These are phyloP conservation scores for Doryteuthis pealeii DNA, from an alignment of 1,140 invertebrate genomes.

Conservation along the genomic window DNA sequence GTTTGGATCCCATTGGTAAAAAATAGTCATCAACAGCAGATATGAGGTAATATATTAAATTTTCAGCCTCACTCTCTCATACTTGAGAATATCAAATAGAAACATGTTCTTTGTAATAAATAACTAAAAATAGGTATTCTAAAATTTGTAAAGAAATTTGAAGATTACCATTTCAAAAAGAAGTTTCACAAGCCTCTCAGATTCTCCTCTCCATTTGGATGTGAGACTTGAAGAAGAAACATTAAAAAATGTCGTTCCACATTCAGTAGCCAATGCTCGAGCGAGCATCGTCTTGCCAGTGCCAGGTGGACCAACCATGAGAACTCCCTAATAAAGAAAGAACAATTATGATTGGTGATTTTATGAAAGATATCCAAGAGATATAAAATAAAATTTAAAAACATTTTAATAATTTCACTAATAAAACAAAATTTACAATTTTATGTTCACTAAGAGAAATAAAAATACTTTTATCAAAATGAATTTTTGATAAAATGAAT, in stretches of 20 bases:
- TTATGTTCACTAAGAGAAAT: no score
- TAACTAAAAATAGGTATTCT: no score
- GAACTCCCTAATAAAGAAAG: slow-evolving; percentile 69
- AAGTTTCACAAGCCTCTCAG: slow-evolving; percentile 95
- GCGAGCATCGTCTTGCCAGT: slow-evolving; percentile 99
- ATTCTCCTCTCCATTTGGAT: slow-evolving; percentile 98
- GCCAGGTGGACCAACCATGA: slow-evolving; percentile 97
- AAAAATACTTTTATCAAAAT: no score
- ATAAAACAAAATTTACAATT: neutral
- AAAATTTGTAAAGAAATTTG: no score
- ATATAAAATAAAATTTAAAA: no score
- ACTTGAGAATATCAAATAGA: no score
- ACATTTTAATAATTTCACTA: neutral
- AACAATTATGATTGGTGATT: neutral
- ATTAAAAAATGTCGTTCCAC: slow-evolving; percentile 98
- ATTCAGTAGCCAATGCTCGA: slow-evolving; percentile 99
- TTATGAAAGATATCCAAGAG: slow-evolving; percentile 11
- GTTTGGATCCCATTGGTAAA: no score
- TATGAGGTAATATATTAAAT: no score
- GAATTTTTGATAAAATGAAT: no score
- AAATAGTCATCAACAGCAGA: no score
- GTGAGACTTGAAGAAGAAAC: slow-evolving; percentile 96
- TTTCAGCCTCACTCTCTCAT: no score
- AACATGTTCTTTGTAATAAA: no score
- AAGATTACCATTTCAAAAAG: slow-evolving; percentile 93